Conservation (phyloP, 2,888 invertebrate genomes). For the Chirona hameri region DNA sequence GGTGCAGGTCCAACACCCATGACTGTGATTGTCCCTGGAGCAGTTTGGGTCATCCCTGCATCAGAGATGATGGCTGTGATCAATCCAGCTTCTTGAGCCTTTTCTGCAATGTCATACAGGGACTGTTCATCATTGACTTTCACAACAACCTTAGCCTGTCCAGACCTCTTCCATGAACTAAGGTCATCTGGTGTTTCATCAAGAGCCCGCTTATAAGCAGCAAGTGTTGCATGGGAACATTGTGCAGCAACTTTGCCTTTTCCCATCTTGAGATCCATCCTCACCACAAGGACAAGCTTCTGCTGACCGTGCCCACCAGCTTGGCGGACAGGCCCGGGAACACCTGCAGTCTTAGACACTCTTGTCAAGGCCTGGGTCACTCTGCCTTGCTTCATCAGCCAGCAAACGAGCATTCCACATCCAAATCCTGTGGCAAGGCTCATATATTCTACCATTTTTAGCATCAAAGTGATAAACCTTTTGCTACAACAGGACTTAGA, state of each 20-base stretch:
- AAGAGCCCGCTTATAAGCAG: conserved; percentile 69
- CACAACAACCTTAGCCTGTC: conserved; percentile 80
- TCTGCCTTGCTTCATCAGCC: background rate
- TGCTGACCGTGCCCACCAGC: background rate
- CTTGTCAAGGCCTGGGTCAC: background rate
- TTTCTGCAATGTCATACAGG: conserved; percentile 62
- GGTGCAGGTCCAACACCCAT: conserved; percentile 88
- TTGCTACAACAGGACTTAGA: no score
- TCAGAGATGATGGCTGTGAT: conserved; percentile 73
- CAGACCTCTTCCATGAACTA: conserved; percentile 63
- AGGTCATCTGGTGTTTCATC: conserved; percentile 60
- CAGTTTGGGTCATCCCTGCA: conserved; percentile 91
- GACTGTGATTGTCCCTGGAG: conserved; percentile 81
- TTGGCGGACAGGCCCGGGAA: background rate
- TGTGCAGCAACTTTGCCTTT: conserved; percentile 79
- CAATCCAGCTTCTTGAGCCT: conserved; percentile 67
- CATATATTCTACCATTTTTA: background rate
- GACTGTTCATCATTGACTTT: conserved; percentile 70
- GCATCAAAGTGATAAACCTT: no score
- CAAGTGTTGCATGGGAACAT: conserved; percentile 90
- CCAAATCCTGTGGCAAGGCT: background rate
- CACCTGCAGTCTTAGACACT: background rate
- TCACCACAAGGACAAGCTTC: conserved; percentile 79
- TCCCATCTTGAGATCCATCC: conserved; percentile 89
- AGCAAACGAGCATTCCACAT: background rate